A percentile compares a stretch with the other conserved stretches of the same genome.
Conservation (phyloP, 2,888 invertebrate genomes). For the Macroteleia sp. region DNA sequence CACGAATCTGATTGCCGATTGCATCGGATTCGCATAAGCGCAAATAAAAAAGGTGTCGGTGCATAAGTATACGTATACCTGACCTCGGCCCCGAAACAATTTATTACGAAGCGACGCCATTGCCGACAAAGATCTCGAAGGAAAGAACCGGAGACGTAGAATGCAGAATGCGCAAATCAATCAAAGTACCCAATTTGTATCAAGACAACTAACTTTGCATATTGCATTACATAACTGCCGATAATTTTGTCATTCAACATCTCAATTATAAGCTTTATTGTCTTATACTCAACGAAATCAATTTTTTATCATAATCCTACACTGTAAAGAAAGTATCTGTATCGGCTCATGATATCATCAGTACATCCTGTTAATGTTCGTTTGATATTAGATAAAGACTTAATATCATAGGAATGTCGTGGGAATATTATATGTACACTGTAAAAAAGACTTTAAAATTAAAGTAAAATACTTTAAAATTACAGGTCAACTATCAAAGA, state of each 20-base stretch:
- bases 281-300: not conserved
- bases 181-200: conserved; percentile 55
- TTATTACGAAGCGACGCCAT: conserved; percentile 67
- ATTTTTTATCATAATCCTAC: too few species aligned
- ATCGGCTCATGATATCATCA: too few species aligned
- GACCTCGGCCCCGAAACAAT: conserved; percentile 77
- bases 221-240: conserved; percentile 28
- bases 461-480: too few species aligned
- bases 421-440: too few species aligned
- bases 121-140: conserved; percentile 46
- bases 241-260: conserved; percentile 57
- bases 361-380: too few species aligned
- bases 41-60: conserved; percentile 49
- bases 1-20: too few species aligned
- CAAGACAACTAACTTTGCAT: conserved; percentile 33
- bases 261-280: conserved; percentile 41
- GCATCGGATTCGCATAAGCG: conserved; percentile 41
- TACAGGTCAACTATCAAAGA: too few species aligned
- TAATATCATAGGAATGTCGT: too few species aligned
- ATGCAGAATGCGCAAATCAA: conserved; percentile 40
- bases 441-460: too few species aligned
- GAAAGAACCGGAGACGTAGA: conserved; percentile 40
- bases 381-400: too few species aligned
- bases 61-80: conserved; percentile 52
- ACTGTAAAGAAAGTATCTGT: too few species aligned